Percentiles rank a stretch among this genome's conserved stretches.
Conservation (phyloP, 2,113 vertebrate genomes). For the Orycteropus afer region DNA sequence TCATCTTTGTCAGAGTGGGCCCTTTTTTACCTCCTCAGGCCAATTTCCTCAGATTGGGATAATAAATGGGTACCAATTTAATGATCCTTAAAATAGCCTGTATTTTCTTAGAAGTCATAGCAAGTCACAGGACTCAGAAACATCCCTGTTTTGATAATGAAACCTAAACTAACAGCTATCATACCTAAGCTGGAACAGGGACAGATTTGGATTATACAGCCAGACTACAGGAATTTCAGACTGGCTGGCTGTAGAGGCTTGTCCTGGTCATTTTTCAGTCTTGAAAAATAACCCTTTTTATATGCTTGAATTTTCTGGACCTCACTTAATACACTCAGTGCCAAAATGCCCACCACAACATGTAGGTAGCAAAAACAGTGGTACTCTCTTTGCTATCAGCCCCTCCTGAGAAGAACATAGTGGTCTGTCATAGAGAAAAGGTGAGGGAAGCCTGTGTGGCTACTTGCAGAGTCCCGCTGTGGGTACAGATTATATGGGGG, state of each 20-base stretch:
- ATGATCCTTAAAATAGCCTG: background rate
- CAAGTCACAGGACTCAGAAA: conserved; percentile 31
- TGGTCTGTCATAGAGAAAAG: background rate
- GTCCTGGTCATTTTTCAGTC: background rate
- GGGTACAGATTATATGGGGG: background rate
- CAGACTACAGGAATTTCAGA: background rate
- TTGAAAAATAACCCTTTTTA: conserved; percentile 52
- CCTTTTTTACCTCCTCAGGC: background rate
- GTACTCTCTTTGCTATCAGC: background rate
- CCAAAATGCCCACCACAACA: background rate
- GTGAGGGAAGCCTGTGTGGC: background rate
- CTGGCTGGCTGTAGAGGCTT: background rate
- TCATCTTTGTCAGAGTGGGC: background rate
- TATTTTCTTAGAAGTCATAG: background rate
- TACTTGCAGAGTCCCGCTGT: background rate
- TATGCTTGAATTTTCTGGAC: background rate
- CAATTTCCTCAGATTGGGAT: background rate
- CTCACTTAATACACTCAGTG: background rate
- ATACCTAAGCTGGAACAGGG: background rate
- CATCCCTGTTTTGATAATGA: conserved; percentile 21
- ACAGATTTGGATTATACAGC: background rate
- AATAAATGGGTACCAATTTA: conserved; percentile 21
- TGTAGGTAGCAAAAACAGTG: background rate
- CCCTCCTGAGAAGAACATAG: background rate
- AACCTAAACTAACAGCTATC: background rate